Base-by-base conservation (phyloP, 2,888 invertebrate genomes). In the Sabatieria punctata region DNA sequence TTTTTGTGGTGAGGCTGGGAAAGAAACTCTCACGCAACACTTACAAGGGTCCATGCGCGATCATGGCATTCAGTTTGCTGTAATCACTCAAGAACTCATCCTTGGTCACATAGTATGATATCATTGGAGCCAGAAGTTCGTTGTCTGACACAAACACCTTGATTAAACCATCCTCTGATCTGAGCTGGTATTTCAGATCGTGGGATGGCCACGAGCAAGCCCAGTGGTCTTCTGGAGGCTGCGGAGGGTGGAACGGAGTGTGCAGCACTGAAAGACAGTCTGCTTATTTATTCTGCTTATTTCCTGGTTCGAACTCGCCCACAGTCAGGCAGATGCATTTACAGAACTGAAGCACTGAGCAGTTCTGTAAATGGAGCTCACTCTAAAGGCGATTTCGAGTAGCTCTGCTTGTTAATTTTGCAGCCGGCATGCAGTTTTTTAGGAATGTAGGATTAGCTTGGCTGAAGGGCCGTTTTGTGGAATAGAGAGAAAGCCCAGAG, bases 21-120 rank as follows among this genome's bases (percentile, higher is more conserved):
- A 15, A 15, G n/a, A 33, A 33, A 15, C n/a, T n/a, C 35, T 33
- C 35, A 15, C 35, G 46, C 46, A 39, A 43, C 42, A 15, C 48
- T 22, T 26, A 35, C 44, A 18, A 47, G 25, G 95, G 95, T 49
- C 95, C 97, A 72, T 97, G 91, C 40, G 89, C 86, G 56, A 97
- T 95, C 82, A 97, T 85, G 48, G 48, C 45, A 1, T 57, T 57
- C 45, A 64, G 49, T 39, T 53, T 55, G 36, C 59, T 55, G n/a
- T 57, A 57, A 48, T 64, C 64, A 25, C 49, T 50, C 38, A 64
- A 45, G 46, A 59, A 64, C 45, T 61, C 55, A 41, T 57, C 57
- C 42, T 56, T 54, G 23, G 47, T 51, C 11, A 58, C 51, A 8
- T 55, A 45, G 13, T 19, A 11, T 22, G 6, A 21, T 11, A 21